phyloP scores from a whole-genome alignment of 2,797 vertebrate species.

The Girardinus metallicus region DNA sequence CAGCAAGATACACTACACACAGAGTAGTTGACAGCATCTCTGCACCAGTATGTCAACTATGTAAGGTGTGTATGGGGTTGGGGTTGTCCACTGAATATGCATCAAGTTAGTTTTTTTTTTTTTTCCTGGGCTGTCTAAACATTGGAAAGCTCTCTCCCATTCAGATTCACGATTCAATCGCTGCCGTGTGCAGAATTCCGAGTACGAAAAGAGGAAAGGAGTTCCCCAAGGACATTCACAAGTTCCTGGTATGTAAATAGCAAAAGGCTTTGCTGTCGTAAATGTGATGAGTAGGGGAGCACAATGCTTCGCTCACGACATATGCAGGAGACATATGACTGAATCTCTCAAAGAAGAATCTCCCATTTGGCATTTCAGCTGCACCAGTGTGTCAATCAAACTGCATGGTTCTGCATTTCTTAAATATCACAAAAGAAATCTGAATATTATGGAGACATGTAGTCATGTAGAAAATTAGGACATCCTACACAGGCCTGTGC shows the following conservation, averaged over 20 bases:
- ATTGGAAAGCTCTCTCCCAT: conserved; percentile 57
- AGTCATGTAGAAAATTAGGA: background rate
- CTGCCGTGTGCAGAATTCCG: conserved; percentile 47
- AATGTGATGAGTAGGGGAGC: conserved; percentile 24
- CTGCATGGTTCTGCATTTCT: conserved; percentile 34
- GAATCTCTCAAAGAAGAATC: conserved; percentile 34
- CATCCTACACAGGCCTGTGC: background rate
- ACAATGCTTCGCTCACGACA: conserved; percentile 39
- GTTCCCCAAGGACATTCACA: conserved; percentile 65
- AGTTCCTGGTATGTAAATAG: conserved; percentile 74
- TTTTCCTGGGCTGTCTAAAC: conserved; percentile 59
- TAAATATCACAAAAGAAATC: conserved; percentile 26
- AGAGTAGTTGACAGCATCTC: background rate
- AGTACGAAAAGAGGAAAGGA: conserved; percentile 26
- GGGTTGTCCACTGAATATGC: conserved; percentile 53
- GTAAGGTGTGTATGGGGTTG: background rate
- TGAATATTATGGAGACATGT: background rate
- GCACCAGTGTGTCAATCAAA: conserved; percentile 24
- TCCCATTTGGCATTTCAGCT: conserved; percentile 31
- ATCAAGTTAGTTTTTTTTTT: conserved; percentile 35
- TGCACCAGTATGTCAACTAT: conserved; percentile 39
- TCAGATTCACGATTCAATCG: conserved; percentile 65
- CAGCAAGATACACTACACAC: conserved; percentile 5
- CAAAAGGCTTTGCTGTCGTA: conserved; percentile 45
- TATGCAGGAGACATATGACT: conserved; percentile 52